phyloP scores from a whole-genome alignment of 2,113 vertebrate genomes.

The Pygoscelis adeliae region DNA sequence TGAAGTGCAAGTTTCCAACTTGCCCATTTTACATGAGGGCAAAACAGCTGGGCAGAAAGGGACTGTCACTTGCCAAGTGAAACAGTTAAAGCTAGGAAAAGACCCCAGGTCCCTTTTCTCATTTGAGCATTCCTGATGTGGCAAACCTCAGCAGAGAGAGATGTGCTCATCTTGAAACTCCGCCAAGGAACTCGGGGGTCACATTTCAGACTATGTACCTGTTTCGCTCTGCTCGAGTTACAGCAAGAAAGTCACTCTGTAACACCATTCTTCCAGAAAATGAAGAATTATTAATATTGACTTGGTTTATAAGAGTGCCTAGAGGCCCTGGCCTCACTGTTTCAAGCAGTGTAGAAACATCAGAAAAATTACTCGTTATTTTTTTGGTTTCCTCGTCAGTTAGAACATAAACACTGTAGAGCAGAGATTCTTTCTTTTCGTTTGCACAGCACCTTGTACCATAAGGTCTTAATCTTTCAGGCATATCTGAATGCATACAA shows the following conservation, averaged over 20 bases:
- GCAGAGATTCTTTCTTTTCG: not conserved
- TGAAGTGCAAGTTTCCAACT: not conserved
- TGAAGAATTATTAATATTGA: not conserved
- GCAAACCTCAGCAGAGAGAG: not conserved
- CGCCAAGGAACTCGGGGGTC: not conserved
- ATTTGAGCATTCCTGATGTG: not conserved
- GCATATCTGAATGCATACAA: not conserved
- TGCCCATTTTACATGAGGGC: not conserved
- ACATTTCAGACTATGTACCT: not conserved
- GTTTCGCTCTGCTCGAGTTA: not conserved
- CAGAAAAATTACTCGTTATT: not conserved
- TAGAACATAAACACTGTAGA: not conserved
- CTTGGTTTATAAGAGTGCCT: not conserved
- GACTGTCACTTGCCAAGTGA: not conserved
- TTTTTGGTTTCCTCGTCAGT: not conserved
- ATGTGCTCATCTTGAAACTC: not conserved
- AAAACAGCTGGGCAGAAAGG: not conserved
- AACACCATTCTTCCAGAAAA: not conserved
- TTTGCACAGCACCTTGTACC: not conserved
- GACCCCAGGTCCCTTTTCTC: not conserved
- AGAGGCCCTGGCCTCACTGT: not conserved
- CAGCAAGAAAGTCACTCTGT: not conserved
- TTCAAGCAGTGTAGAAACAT: not conserved
- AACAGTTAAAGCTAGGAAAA: not conserved
- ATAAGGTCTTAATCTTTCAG: not conserved